phyloP scores from a whole-genome alignment of 2,113 vertebrate genomes.

The Podiceps cristatus region DNA sequence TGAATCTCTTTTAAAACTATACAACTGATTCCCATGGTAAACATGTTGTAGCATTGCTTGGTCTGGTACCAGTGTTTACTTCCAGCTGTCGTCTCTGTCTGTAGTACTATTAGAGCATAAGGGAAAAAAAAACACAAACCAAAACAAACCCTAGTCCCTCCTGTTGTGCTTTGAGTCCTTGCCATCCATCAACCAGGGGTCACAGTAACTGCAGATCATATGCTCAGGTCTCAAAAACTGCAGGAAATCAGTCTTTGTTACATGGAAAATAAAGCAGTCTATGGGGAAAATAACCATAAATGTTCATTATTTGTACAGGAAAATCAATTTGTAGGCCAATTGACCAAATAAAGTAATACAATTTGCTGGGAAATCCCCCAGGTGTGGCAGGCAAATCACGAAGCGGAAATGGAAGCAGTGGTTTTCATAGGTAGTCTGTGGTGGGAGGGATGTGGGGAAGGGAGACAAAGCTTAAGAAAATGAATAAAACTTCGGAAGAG shows the following conservation, averaged over 20 bases:
- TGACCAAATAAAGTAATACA: constrained; percentile 80
- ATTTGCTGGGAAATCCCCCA: constrained; percentile 77
- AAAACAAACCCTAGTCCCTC: background rate
- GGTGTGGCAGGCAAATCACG: constrained; percentile 39
- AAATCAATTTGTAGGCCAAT: constrained; percentile 81
- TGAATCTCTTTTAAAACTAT: background rate
- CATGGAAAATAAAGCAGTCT: constrained; percentile 74
- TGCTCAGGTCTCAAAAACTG: constrained; percentile 43
- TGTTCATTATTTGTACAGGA: constrained; percentile 82
- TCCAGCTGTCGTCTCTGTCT: background rate
- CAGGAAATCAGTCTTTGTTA: constrained; percentile 73
- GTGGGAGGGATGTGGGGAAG: background rate
- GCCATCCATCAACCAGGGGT: constrained; percentile 41
- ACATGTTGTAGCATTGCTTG: background rate
- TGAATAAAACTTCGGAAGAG: background rate
- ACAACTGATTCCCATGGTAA: background rate
- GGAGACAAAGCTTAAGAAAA: background rate
- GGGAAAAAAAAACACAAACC: no score
- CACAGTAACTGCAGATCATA: background rate
- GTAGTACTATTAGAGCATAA: background rate
- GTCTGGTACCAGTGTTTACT: background rate
- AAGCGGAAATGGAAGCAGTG: background rate
- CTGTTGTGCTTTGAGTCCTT: background rate
- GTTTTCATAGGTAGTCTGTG: background rate
- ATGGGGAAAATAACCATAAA: constrained; percentile 81